Base-by-base conservation (phyloP, 2,113 vertebrate genomes). In the Macquaria australasica region DNA sequence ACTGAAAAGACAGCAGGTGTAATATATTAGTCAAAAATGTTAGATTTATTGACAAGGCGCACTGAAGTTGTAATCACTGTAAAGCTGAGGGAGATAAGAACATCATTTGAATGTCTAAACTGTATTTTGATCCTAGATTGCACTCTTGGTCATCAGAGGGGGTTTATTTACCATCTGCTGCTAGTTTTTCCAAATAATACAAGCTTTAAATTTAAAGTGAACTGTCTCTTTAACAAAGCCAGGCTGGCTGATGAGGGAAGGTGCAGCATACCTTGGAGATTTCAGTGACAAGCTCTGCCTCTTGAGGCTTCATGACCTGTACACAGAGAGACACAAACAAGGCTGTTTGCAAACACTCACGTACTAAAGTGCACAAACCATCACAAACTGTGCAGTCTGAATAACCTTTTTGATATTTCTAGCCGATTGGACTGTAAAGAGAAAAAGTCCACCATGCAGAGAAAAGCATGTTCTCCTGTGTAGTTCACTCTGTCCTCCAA, bases 251-350 rank as follows among this genome's bases (percentile, higher is more conserved):
- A 69, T 73, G 79, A 77, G 77, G 45, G 31, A 43, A 45, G 72
- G 23, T 43, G 60, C 14, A 69, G 25, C 31, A 39, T 93, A 96
- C 96, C 95, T 96, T 95, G 23, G 95, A 96, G 92, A 96, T 96
- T 79, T 96, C 95, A 45, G 63, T 80, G 73, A 94, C 90, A 6
- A 96, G 92, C 78, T 95, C 93, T 18, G 86, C 86, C 95, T 95
- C 95, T 9, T 94, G 94, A 43, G 95, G 93, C 91, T 96, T 96
- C 95, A 96, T 96, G 88, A 84, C 91, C 93, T 93, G 83, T 51
- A 50, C 67, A 78, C 25, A 70, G 68, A 82, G 28, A 91, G 16
- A 74, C 79, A 92, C 83, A 94, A 86, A 92, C 85, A 88, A 69
- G 59, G 58, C 51, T 53, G 88, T 91, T 88, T 77, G 85, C 90